Evolutionary conservation across 2,113 vertebrate species (phyloP).

Genomic region (Toxotes jaculatrix): DNA sequence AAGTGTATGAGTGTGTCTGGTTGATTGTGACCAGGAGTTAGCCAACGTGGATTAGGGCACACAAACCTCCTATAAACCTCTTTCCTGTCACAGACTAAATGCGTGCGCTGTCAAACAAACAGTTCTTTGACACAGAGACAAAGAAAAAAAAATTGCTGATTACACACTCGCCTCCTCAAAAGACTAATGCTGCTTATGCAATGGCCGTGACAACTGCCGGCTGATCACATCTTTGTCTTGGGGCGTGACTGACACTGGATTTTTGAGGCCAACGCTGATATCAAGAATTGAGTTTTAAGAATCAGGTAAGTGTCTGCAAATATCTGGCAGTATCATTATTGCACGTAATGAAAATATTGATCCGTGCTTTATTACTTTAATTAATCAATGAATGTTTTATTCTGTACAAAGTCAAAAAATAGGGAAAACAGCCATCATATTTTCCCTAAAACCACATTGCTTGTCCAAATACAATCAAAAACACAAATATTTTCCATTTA

Average conservation of each 20-base stretch:
- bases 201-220: conserved; percentile 14
- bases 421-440: too few species aligned
- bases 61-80: conserved; percentile 48
- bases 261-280: neutral
- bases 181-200: conserved; percentile 54
- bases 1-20: conserved; percentile 28
- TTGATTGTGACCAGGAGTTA: conserved; percentile 35
- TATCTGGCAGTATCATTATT: neutral
- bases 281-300: neutral
- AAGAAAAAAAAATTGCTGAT: conserved; percentile 29
- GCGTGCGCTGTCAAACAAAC: conserved; percentile 49
- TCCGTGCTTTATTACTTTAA: too few species aligned
- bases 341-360: too few species aligned
- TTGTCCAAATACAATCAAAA: too few species aligned
- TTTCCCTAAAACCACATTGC: too few species aligned
- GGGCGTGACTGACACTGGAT: neutral
- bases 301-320: neutral
- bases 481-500: too few species aligned
- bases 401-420: too few species aligned
- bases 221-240: conserved; percentile 13
- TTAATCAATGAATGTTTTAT: too few species aligned
- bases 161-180: conserved; percentile 31
- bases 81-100: conserved; percentile 50
- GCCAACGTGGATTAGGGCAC: conserved; percentile 46
- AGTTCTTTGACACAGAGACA: conserved; percentile 45